Conservation (phyloP, 2,888 invertebrate species). For the Philaethria dido region DNA sequence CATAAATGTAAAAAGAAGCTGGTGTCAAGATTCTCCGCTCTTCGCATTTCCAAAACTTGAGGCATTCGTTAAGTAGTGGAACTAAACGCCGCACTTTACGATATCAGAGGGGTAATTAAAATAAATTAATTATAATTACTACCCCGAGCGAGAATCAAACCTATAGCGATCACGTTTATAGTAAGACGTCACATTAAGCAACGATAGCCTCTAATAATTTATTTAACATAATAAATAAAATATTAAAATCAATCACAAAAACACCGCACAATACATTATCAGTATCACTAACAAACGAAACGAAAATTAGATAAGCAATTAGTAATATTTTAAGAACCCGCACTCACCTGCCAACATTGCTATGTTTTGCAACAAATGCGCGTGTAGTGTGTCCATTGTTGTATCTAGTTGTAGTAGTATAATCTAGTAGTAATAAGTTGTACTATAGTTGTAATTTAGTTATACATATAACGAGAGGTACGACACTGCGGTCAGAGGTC, state of each 20-base stretch:
- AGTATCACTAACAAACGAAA: constrained; percentile 1
- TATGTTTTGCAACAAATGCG: constrained; percentile 62
- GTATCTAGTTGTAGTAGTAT: not conserved
- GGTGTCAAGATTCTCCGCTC: no score
- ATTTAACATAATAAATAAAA: no score
- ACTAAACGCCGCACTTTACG: no score
- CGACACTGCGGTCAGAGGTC: constrained; percentile 74
- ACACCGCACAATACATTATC: not conserved
- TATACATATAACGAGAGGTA: constrained; percentile 31
- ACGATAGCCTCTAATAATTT: no score
- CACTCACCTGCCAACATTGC: constrained; percentile 51
- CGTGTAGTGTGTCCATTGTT: constrained; percentile 58
- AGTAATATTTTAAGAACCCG: not conserved
- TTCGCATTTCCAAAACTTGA: no score
- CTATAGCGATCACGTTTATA: no score
- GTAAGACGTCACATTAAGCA: no score
- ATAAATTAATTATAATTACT: no score
- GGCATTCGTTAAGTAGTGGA: no score
- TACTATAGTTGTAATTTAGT: constrained; percentile 34
- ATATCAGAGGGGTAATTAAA: no score
- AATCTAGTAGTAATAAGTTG: not conserved
- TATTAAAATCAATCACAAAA: not conserved
- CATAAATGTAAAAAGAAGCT: no score
- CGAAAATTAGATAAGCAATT: not conserved
- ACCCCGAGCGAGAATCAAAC: no score